These are phyloP conservation scores for Eristalis tenax DNA, from an alignment of 2,888 invertebrate genomes.

Conservation along the genomic window DNA sequence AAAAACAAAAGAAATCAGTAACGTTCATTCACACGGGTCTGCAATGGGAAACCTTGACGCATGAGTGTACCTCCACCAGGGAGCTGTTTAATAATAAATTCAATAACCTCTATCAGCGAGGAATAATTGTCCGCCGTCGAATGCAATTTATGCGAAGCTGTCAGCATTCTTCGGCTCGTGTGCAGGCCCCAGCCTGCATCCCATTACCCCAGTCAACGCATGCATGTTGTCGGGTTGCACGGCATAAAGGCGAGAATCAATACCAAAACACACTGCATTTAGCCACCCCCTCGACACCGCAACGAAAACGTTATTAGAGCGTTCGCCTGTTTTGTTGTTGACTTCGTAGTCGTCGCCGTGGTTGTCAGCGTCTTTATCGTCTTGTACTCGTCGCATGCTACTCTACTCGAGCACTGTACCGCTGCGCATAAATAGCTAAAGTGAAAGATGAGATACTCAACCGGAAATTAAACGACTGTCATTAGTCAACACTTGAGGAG, in stretches of 20 bases:
- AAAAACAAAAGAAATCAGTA: slow-evolving; percentile 4
- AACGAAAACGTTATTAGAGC: slow-evolving; percentile 42
- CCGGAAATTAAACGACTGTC: slow-evolving; percentile 52
- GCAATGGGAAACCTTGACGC: background rate
- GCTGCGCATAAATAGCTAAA: slow-evolving; percentile 33
- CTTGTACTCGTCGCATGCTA: background rate
- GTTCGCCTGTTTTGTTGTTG: slow-evolving; percentile 1
- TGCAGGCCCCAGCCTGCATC: slow-evolving; percentile 12
- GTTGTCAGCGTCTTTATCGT: background rate
- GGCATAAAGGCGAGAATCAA: slow-evolving; percentile 33
- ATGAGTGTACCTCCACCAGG: background rate
- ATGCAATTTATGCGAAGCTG: slow-evolving; percentile 55
- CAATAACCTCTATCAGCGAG: slow-evolving; percentile 63
- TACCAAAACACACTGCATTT: slow-evolving; percentile 26
- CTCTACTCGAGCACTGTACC: slow-evolving; percentile 2
- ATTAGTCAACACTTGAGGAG: slow-evolving; percentile 15
- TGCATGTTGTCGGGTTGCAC: background rate
- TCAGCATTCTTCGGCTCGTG: slow-evolving; percentile 16
- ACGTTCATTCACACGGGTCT: background rate
- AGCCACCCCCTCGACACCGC: slow-evolving; percentile 8
- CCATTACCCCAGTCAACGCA: background rate
- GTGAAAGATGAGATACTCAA: slow-evolving; percentile 54
- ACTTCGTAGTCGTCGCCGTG: slow-evolving; percentile 3
- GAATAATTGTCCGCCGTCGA: slow-evolving; percentile 47
- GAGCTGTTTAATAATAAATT: slow-evolving; percentile 39